phyloP scores from a whole-genome alignment of 2,797 vertebrate genomes.

The Morus bassanus region DNA sequence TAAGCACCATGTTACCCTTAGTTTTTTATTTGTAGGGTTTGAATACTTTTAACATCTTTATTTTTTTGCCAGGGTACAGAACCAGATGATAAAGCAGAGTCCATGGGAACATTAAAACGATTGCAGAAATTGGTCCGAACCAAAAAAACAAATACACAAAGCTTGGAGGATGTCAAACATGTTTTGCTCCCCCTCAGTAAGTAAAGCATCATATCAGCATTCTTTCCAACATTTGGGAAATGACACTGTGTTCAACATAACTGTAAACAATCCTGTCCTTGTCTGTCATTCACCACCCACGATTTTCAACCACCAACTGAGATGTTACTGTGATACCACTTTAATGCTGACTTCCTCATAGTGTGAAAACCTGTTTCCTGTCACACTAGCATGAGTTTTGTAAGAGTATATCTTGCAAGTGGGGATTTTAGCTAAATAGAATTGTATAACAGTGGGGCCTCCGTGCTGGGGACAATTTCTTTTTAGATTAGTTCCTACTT shows the following conservation, averaged over 20 bases:
- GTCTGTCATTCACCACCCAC: constrained; percentile 51
- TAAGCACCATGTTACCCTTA: neutral
- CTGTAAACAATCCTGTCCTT: constrained; percentile 40
- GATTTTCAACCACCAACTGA: neutral
- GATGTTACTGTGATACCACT: constrained; percentile 15
- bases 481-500: neutral
- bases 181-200: constrained; percentile 66
- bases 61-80: constrained; percentile 68
- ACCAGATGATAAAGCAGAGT: constrained; percentile 61
- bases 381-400: neutral
- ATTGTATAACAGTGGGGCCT: neutral
- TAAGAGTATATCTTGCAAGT: neutral
- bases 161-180: constrained; percentile 70
- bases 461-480: neutral
- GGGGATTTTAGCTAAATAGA: neutral
- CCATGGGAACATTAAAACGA: constrained; percentile 79
- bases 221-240: neutral
- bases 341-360: neutral
- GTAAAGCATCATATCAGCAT: constrained; percentile 33
- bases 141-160: constrained; percentile 72
- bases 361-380: constrained; percentile 42
- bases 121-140: constrained; percentile 79
- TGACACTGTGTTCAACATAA: neutral
- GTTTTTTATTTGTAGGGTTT: neutral
- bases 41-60: neutral